Percentiles rank a stretch among this genome's conserved stretches.
Evolutionary conservation across 1,140 invertebrate species (phyloP).

Genomic region (Caenorhabditis tropicalis): DNA sequence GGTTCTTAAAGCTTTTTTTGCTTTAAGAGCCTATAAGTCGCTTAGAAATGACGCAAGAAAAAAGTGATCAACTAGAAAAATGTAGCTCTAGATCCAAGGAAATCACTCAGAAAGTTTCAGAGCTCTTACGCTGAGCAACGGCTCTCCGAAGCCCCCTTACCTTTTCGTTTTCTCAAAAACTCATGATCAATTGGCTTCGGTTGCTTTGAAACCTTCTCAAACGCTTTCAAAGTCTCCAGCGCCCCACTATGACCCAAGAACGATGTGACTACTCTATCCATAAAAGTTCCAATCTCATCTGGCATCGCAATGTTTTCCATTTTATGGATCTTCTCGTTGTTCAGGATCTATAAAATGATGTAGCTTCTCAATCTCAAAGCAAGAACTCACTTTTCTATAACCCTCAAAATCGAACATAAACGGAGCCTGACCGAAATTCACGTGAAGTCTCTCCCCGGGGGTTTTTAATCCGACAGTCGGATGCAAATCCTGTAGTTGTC

Average conservation of each 20-base stretch:
- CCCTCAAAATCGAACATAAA: constrained; percentile 98
- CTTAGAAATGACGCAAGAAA: too few relatives aligned
- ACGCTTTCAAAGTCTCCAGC: not conserved
- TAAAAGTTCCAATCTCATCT: constrained; percentile 5
- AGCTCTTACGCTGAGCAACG: too few relatives aligned
- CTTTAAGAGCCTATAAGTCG: too few relatives aligned
- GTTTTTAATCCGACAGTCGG: constrained; percentile 98
- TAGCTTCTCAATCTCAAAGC: not conserved
- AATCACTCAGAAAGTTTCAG: too few relatives aligned
- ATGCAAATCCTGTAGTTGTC: constrained; percentile 83
- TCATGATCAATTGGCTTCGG: not conserved
- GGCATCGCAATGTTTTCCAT: not conserved
- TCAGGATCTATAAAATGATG: constrained; percentile 39
- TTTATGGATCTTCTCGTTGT: constrained; percentile 48
- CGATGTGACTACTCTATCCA: not conserved
- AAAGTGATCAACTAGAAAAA: too few relatives aligned
- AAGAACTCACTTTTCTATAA: constrained; percentile 79
- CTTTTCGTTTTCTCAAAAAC: not conserved
- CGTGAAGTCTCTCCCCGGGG: constrained; percentile 94
- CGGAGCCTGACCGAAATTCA: constrained; percentile 96
- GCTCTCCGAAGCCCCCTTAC: not conserved
- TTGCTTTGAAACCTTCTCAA: not conserved
- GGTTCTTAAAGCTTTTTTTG: too few relatives aligned
- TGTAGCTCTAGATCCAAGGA: too few relatives aligned
- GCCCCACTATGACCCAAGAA: not conserved